These are phyloP conservation scores for Bufo gargarizans DNA, from an alignment of 2,113 vertebrate genomes.

Conservation along the genomic window DNA sequence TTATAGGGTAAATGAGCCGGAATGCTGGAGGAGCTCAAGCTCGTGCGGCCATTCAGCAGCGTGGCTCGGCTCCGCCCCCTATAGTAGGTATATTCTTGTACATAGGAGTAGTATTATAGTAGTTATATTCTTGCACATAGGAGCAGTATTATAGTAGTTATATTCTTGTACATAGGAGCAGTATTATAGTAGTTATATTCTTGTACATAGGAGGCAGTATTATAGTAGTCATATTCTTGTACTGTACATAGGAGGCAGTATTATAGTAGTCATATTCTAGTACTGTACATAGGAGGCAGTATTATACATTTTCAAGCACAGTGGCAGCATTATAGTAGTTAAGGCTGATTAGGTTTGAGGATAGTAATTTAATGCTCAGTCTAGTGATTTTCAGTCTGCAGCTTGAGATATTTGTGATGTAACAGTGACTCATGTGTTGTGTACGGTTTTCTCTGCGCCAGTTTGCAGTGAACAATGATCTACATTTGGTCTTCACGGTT, in stretches of 20 bases:
- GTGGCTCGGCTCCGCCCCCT: no score
- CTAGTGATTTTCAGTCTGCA: neutral
- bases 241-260: no score
- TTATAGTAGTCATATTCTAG: no score
- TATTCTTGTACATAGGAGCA: neutral
- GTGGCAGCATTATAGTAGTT: neutral
- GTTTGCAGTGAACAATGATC: neutral
- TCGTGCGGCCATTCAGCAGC: no score
- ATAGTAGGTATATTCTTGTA: neutral
- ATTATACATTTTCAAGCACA: no score
- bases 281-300: no score
- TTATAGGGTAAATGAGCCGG: no score
- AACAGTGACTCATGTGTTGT: neutral
- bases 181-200: constrained; percentile 1
- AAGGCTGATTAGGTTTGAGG: neutral
- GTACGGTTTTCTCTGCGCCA: neutral
- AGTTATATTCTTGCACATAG: neutral
- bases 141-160: neutral
- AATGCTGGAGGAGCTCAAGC: no score
- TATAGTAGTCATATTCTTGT: no score
- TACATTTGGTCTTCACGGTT: neutral
- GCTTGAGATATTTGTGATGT: neutral
- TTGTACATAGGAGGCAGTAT: neutral
- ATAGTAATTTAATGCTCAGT: neutral
- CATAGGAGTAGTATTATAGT: neutral